A percentile compares a stretch with the other conserved stretches of the same genome.
Evolutionary conservation across 2,113 vertebrate genomes (phyloP).

Genomic region (Sarotherodon lohbergeri): DNA sequence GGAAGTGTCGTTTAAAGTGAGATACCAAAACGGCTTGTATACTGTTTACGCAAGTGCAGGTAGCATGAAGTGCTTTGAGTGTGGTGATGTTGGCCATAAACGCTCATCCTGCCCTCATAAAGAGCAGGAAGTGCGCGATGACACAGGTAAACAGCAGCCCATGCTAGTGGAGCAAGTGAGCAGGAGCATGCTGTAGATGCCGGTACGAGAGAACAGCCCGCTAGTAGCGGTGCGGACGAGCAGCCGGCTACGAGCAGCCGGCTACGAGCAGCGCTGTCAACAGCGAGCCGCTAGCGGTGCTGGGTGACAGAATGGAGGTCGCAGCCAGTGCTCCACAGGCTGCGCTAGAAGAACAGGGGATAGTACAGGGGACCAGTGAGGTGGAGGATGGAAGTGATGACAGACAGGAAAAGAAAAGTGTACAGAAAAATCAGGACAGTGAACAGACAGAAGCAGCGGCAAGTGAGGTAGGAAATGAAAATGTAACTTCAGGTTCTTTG

Average conservation of each 20-base stretch:
- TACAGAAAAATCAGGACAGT: not conserved
- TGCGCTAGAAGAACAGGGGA: no score
- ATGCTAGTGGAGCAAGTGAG: not conserved
- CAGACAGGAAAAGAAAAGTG: not conserved
- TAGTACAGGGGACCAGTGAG: no score
- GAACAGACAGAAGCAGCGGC: not conserved
- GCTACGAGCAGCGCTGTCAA: not conserved
- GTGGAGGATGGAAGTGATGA: rapidly evolving
- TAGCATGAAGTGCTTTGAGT: no score
- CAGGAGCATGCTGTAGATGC: not conserved
- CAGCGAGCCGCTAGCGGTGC: rapidly evolving
- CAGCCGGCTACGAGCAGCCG: not conserved
- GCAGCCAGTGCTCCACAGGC: not conserved
- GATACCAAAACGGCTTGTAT: no score
- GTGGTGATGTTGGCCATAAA: not conserved
- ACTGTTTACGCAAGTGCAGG: no score
- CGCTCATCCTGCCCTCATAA: not conserved
- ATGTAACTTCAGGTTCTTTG: not conserved
- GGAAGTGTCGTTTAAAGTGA: no score
- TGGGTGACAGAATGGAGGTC: not conserved
- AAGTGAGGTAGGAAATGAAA: not conserved
- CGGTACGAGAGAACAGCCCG: not conserved
- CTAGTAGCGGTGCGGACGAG: not conserved
- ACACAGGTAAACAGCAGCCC: not conserved
- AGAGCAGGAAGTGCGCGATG: not conserved